Evolutionary conservation across 2,888 invertebrate species (phyloP), one percentile per base, ranked within the genome.

Genomic region (Drosophila kuntzei): DNA sequence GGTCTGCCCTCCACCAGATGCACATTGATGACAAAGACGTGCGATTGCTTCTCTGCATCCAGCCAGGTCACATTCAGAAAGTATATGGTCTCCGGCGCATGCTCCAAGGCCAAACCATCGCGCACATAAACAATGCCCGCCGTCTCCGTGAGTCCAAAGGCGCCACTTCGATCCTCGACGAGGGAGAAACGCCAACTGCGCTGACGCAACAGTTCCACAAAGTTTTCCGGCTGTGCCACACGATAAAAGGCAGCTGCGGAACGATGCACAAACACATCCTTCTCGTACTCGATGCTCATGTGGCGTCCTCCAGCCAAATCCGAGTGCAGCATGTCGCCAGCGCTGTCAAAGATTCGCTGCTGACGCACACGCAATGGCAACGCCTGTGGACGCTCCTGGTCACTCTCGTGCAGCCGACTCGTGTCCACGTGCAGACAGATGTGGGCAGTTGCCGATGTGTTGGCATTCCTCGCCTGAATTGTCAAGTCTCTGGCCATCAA

Each of bases 61-160:
- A 79, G 79, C 91, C 92, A 92, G 6, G 90, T 90, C 2, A 92
- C 74, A 20, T 90, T 91, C 14, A 92, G 49, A 22, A 92, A 91
- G 63, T 92, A 92, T 3, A 94, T 90, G 39, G 89, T 91, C 71
- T 93, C 90, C 0, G 92, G 79, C 0, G 93, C 91, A 8, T 81
- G 90, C 64, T 91, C 88, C 53, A 95, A 86, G 1, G 92, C 90
- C 2, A 91, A 83, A 7, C 92, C 89, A 85, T 94, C 92, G 12
- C 91, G 90, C 0, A 95, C 94, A 86, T 93, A 95, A 22, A 95
- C 82, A 71, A 95, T 95, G 6, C 95, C 95, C 36, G 93, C 94
- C 0, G 71, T 82, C 11, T 87, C 79, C 0, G 95, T 95, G 8
- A 95, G 91, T 39, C 92, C 93, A 81, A 94, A 94, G 8, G 93